A percentile compares a stretch with the other conserved stretches of the same genome.
phyloP scores from a whole-genome alignment of 2,113 vertebrate genomes.

The Sprattus sprattus region DNA sequence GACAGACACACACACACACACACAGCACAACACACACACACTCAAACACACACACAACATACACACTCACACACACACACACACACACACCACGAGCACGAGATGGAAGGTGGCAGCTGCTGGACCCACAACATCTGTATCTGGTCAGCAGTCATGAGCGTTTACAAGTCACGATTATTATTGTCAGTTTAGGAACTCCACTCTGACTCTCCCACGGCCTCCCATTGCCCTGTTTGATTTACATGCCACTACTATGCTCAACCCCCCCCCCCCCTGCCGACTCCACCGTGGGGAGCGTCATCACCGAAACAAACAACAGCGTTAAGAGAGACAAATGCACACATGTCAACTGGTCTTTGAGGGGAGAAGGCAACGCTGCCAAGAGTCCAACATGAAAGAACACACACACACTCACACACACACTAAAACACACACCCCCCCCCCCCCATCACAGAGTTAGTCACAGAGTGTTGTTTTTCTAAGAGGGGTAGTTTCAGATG shows the following conservation, averaged over 20 bases:
- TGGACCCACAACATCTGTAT: not conserved
- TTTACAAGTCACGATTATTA: not conserved
- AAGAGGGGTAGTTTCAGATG: not conserved
- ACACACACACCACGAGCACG: not conserved
- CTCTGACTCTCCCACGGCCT: constrained; percentile 20
- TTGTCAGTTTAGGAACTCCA: constrained; percentile 7
- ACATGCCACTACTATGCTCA: not conserved
- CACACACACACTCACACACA: not conserved
- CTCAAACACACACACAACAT: not conserved
- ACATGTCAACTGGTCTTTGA: not conserved
- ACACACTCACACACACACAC: not conserved
- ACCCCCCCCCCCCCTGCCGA: not conserved
- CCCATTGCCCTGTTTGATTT: constrained; percentile 9
- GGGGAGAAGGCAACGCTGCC: not conserved
- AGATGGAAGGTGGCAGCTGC: not conserved
- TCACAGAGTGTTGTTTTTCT: not conserved
- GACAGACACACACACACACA: not conserved
- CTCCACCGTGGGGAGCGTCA: not conserved
- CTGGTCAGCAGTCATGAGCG: constrained; percentile 9
- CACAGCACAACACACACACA: not conserved
- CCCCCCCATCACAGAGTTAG: not conserved
- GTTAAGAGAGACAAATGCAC: not conserved
- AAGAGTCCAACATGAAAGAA: not conserved
- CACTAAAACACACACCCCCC: not conserved
- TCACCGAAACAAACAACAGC: not conserved